These are phyloP conservation scores for Aphidoletes aphidimyza DNA, from an alignment of 2,888 invertebrate genomes.

Conservation along the genomic window DNA sequence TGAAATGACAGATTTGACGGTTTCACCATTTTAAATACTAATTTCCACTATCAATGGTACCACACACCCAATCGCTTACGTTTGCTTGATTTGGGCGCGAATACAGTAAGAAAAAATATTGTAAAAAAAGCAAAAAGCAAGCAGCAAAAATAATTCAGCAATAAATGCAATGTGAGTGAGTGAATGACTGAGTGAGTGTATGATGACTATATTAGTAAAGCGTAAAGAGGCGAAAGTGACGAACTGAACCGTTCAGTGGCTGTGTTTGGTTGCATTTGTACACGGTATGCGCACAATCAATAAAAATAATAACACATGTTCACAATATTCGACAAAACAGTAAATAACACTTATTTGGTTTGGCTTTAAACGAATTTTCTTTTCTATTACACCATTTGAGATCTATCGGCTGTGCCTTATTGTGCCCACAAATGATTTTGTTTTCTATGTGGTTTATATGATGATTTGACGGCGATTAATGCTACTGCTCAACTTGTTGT, in stretches of 20 bases:
- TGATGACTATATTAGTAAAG: conserved; percentile 15
- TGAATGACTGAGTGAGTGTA: too few relatives aligned
- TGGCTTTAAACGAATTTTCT: conserved; percentile 44
- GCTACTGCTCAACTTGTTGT: too few relatives aligned
- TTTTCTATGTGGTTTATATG: background rate
- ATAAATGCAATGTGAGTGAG: too few relatives aligned
- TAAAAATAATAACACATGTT: conserved; percentile 54
- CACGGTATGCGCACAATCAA: conserved; percentile 28
- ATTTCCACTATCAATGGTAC: background rate
- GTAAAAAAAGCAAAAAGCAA: too few relatives aligned
- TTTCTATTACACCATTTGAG: background rate
- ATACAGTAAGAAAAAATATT: background rate
- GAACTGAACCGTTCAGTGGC: background rate
- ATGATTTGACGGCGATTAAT: too few relatives aligned
- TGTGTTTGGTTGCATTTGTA: background rate
- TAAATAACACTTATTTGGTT: conserved; percentile 52
- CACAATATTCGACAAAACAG: conserved; percentile 17
- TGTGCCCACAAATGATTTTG: background rate
- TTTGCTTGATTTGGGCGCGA: background rate
- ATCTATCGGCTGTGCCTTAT: background rate
- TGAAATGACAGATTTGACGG: too few relatives aligned
- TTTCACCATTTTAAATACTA: background rate
- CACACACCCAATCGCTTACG: background rate
- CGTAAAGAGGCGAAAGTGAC: background rate
- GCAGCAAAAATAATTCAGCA: too few relatives aligned